Conservation (phyloP, 2,888 invertebrate species). For the Tinea pellionella region DNA sequence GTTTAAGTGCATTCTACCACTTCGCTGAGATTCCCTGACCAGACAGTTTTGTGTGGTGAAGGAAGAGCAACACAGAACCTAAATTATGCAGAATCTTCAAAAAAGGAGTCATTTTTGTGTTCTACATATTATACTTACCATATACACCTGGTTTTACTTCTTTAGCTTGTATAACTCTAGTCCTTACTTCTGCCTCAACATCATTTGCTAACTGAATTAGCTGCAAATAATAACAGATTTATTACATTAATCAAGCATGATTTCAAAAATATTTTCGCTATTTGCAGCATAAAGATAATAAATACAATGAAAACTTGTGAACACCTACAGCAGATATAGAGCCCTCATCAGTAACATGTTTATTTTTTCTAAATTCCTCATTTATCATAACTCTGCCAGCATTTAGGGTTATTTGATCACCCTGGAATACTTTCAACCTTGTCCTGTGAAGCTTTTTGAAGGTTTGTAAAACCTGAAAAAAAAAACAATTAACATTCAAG, state of each 20-base stretch:
- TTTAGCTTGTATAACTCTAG: conserved; percentile 79
- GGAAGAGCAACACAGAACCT: too few species aligned
- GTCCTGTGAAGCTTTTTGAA: conserved; percentile 82
- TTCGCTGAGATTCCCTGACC: too few species aligned
- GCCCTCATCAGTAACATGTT: conserved; percentile 65
- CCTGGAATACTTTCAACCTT: conserved; percentile 73
- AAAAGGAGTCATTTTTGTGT: too few species aligned
- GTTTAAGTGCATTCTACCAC: too few species aligned
- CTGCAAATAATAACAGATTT: conserved; percentile 47
- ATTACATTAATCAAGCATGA: conserved; percentile 14
- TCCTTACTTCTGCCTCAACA: conserved; percentile 76
- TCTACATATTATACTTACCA: too few species aligned
- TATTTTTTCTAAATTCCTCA: conserved; percentile 78
- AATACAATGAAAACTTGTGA: too few species aligned
- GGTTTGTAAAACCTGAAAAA: conserved; percentile 71
- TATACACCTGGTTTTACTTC: conserved; percentile 75
- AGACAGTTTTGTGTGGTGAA: too few species aligned
- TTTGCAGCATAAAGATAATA: too few species aligned
- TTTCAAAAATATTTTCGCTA: too few species aligned
- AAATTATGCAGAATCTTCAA: too few species aligned
- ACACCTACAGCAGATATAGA: conserved; percentile 73
- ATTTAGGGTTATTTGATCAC: conserved; percentile 71
- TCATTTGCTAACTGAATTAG: conserved; percentile 75
- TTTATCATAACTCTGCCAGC: conserved; percentile 80
- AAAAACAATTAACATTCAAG: conserved; percentile 13